A percentile compares a stretch with the other conserved stretches of the same genome.
Conservation (phyloP, 1,140 invertebrate species). For the Polypedilum pembai region DNA sequence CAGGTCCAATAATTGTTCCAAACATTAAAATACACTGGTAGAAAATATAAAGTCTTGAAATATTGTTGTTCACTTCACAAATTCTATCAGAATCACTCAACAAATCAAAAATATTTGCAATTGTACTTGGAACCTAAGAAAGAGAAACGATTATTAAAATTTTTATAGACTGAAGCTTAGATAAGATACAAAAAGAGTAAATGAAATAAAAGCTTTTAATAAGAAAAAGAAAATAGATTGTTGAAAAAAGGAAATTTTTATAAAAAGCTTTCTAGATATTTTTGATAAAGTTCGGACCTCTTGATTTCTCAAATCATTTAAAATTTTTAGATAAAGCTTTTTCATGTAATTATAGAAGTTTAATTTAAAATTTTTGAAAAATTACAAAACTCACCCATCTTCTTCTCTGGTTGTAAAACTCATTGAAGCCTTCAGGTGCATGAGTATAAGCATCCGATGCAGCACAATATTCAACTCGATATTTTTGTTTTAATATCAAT, state of each 20-base stretch:
- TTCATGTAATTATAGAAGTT: too few species aligned
- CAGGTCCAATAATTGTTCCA: slow-evolving; percentile 40
- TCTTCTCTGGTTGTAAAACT: slow-evolving; percentile 81
- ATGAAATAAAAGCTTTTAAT: too few species aligned
- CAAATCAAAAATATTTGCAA: slow-evolving; percentile 81
- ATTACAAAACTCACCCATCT: slow-evolving; percentile 61
- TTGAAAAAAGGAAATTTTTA: too few species aligned
- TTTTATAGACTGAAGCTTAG: too few species aligned
- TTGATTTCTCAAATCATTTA: too few species aligned
- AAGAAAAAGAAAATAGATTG: too few species aligned
- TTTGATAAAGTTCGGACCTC: too few species aligned
- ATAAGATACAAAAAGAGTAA: too few species aligned
- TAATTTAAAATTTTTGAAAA: too few species aligned
- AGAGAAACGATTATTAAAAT: too few species aligned
- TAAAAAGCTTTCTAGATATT: too few species aligned
- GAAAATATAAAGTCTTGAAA: slow-evolving; percentile 71
- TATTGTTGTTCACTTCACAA: slow-evolving; percentile 74
- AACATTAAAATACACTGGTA: slow-evolving; percentile 65
- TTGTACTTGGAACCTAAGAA: slow-evolving; percentile 62
- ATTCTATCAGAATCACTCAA: slow-evolving; percentile 64
- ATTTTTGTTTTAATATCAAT: slow-evolving; percentile 75
- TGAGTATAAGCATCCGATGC: slow-evolving; percentile 89
- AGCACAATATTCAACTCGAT: slow-evolving; percentile 83
- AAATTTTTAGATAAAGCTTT: too few species aligned
- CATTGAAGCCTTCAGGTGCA: slow-evolving; percentile 76